Evolutionary conservation across 2,888 invertebrate species (phyloP).

Genomic region (Cremastinae sp.): DNA sequence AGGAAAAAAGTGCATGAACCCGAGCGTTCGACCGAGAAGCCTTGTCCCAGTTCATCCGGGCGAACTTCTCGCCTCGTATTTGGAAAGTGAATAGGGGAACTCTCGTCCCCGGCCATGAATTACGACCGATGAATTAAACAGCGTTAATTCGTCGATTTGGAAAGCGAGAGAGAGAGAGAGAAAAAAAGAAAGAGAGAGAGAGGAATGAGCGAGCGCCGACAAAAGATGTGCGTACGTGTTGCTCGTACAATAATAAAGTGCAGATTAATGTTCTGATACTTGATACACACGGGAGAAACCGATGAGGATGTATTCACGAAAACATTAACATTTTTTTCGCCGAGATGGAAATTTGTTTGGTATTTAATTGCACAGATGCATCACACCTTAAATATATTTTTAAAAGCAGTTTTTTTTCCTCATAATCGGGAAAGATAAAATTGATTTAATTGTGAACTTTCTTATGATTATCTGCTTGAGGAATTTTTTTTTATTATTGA

Average conservation of each 20-base stretch:
- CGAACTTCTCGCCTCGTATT: conserved; percentile 42
- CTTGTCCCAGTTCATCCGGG: conserved; percentile 54
- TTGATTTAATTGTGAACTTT: too few relatives aligned
- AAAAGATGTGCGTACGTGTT: conserved; percentile 29
- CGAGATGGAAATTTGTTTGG: too few relatives aligned
- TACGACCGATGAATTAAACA: conserved; percentile 47
- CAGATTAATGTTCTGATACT: conserved; percentile 25
- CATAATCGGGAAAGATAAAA: too few relatives aligned
- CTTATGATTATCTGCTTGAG: too few relatives aligned
- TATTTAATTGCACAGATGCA: too few relatives aligned
- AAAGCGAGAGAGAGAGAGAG: conserved; percentile 36
- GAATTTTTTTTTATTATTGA: too few relatives aligned
- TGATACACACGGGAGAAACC: conserved; percentile 25
- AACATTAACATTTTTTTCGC: too few relatives aligned
- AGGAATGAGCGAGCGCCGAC: conserved; percentile 47
- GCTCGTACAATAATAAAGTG: conserved; percentile 18
- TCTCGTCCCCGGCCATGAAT: conserved; percentile 43
- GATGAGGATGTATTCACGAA: background rate
- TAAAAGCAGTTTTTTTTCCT: too few relatives aligned
- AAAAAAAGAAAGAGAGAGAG: too few relatives aligned
- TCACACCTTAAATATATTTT: too few relatives aligned
- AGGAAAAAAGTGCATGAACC: conserved; percentile 28
- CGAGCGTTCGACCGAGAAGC: conserved; percentile 17
- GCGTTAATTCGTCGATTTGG: conserved; percentile 56
- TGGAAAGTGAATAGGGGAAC: conserved; percentile 50